Percentiles rank a stretch among this genome's conserved stretches.
These are phyloP conservation scores for Gallinago undulata DNA, from an alignment of 2,113 vertebrate species.

Conservation along the genomic window DNA sequence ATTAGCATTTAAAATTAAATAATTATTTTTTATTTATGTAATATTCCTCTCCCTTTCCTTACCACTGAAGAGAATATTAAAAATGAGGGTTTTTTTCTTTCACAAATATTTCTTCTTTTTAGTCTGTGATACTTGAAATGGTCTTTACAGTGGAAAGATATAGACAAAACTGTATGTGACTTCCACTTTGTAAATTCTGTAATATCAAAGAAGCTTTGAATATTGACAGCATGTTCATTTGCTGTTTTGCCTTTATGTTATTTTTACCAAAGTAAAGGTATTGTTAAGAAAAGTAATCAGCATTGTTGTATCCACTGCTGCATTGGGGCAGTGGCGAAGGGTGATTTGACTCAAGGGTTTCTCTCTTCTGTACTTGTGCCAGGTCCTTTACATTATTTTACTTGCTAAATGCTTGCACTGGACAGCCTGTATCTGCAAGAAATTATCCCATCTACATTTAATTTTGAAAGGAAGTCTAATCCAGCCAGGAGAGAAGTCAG, in stretches of 20 bases:
- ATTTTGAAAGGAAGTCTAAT: neutral
- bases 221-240: neutral
- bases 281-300: neutral
- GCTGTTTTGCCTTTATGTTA: neutral
- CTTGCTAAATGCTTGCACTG: neutral
- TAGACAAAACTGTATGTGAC: neutral
- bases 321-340: accelerated
- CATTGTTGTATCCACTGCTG: neutral
- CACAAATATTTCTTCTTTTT: neutral
- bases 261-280: neutral
- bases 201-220: neutral
- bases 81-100: neutral
- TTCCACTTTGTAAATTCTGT: neutral
- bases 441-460: neutral
- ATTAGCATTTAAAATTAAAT: neutral
- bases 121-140: neutral
- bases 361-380: neutral
- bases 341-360: neutral
- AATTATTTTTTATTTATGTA: neutral
- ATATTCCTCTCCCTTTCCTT: neutral
- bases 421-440: neutral
- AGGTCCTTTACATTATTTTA: neutral
- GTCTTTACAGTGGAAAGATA: neutral
- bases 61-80: neutral
- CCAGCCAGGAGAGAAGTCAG: neutral